phyloP scores from a whole-genome alignment of 2,888 invertebrate genomes.

The Cephus pygmeus region DNA sequence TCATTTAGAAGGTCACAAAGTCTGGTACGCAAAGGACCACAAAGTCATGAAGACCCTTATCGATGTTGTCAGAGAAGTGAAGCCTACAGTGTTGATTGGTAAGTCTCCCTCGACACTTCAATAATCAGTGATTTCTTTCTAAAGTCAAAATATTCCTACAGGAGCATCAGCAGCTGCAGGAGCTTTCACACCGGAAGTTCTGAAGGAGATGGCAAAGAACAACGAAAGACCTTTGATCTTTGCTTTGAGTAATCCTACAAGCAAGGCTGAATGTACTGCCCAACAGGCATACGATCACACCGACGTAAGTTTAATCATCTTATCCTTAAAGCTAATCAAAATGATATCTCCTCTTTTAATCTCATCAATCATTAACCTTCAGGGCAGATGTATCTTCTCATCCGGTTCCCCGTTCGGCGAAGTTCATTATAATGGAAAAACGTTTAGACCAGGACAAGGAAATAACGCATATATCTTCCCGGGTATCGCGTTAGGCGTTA shows the following conservation, averaged over 20 bases:
- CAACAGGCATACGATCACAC: conserved; percentile 93
- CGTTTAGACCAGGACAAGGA: conserved; percentile 93
- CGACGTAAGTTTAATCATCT: conserved; percentile 71
- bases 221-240: conserved; percentile 94
- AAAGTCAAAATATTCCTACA: conserved; percentile 51
- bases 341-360: neutral
- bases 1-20: conserved; percentile 77
- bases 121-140: conserved; percentile 50
- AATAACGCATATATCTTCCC: conserved; percentile 99
- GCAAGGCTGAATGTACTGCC: conserved; percentile 98
- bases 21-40: conserved; percentile 81
- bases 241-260: conserved; percentile 97
- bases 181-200: conserved; percentile 88
- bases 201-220: conserved; percentile 86
- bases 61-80: conserved; percentile 83
- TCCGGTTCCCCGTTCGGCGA: conserved; percentile 97
- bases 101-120: conserved; percentile 47
- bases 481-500: conserved; percentile 93
- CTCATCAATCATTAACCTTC: conserved; percentile 35
- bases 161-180: conserved; percentile 94
- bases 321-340: conserved; percentile 7
- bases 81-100: conserved; percentile 92
- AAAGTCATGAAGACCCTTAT: conserved; percentile 82
- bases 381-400: conserved; percentile 95
- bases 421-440: conserved; percentile 81